Conservation (phyloP, 2,888 invertebrate genomes). For the Drosophila glabriapex region DNA sequence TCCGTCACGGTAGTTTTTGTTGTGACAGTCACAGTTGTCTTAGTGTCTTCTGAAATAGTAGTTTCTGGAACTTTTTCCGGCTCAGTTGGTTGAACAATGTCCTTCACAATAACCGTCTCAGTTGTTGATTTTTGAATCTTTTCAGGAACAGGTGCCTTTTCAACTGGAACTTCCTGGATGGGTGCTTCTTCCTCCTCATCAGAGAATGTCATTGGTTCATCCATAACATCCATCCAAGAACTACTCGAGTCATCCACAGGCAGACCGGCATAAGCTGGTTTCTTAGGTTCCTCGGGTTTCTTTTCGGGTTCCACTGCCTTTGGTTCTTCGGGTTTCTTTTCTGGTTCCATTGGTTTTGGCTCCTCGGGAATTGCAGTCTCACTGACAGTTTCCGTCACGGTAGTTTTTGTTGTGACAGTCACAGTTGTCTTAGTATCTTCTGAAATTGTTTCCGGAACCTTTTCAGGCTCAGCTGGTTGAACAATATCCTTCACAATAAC, state of each 20-base stretch:
- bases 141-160: not conserved
- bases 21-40: slow-evolving; percentile 29
- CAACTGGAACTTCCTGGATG: not conserved
- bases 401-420: slow-evolving; percentile 35
- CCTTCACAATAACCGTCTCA: not conserved
- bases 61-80: not conserved
- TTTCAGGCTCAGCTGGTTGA: not conserved
- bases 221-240: slow-evolving; percentile 78
- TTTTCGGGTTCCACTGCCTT: not conserved
- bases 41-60: not conserved
- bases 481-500: slow-evolving; percentile 11
- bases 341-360: slow-evolving; percentile 20
- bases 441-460: not conserved
- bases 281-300: slow-evolving; percentile 20
- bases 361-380: not conserved
- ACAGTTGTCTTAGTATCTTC: slow-evolving; percentile 14
- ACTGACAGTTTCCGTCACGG: slow-evolving; percentile 12
- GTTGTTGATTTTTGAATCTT: not conserved
- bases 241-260: slow-evolving; percentile 58
- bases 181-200: slow-evolving; percentile 60
- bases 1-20: slow-evolving; percentile 32
- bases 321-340: slow-evolving; percentile 31
- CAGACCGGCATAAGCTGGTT: slow-evolving; percentile 69
- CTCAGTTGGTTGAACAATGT: not conserved
- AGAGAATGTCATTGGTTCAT: slow-evolving; percentile 82